Percentiles rank a stretch among this genome's conserved stretches.
These are phyloP conservation scores for Hedya salicella DNA, from an alignment of 2,888 invertebrate species.

Conservation along the genomic window DNA sequence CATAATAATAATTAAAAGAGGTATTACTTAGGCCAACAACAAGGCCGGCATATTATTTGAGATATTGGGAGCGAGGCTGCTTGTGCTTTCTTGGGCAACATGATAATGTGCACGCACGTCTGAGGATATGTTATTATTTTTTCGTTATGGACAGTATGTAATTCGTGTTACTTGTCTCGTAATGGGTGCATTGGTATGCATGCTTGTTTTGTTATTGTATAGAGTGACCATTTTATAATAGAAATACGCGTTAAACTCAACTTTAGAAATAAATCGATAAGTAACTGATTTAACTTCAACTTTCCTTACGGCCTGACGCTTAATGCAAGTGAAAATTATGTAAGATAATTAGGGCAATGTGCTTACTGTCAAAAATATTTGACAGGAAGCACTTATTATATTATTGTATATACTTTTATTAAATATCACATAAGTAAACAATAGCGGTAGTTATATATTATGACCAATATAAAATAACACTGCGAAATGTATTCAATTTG, in stretches of 20 bases:
- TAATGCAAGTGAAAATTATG: too few species aligned
- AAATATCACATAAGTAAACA: slow-evolving; percentile 9
- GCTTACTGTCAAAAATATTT: too few species aligned
- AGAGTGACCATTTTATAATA: slow-evolving; percentile 18
- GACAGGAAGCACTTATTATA: too few species aligned
- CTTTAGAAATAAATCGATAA: background rate
- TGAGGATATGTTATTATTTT: slow-evolving; percentile 74
- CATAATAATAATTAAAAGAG: slow-evolving; percentile 77
- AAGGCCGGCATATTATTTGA: slow-evolving; percentile 78
- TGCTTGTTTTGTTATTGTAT: slow-evolving; percentile 45
- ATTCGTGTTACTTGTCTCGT: slow-evolving; percentile 52
- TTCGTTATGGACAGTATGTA: slow-evolving; percentile 71
- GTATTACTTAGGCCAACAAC: slow-evolving; percentile 64
- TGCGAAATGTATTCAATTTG: slow-evolving; percentile 37
- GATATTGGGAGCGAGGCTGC: slow-evolving; percentile 78
- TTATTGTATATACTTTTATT: slow-evolving; percentile 1
- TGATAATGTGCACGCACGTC: slow-evolving; percentile 61
- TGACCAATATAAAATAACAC: slow-evolving; percentile 28
- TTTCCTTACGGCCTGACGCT: too few species aligned
- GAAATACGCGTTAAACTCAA: background rate
- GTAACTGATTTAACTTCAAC: too few species aligned
- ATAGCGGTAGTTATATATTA: slow-evolving; percentile 18
- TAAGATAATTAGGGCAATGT: too few species aligned
- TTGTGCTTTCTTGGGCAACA: slow-evolving; percentile 63
- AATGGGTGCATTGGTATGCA: slow-evolving; percentile 49